phyloP scores from a whole-genome alignment of 2,113 vertebrate species.

The Oceanites oceanicus region DNA sequence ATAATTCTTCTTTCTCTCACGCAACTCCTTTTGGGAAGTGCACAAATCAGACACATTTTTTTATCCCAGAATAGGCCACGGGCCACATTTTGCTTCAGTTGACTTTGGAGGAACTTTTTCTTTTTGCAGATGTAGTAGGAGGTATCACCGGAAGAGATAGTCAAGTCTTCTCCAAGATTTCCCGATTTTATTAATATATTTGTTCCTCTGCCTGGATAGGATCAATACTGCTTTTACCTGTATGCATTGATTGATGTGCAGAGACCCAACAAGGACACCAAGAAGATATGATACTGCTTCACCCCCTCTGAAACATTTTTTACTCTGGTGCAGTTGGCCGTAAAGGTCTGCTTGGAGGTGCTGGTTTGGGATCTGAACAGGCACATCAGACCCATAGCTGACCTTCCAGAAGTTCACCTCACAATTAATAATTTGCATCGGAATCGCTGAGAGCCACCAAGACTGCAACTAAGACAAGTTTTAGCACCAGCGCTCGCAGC shows the following conservation, averaged over 20 bases:
- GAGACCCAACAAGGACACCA: background rate
- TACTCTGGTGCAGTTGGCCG: background rate
- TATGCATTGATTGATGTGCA: background rate
- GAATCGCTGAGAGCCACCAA: rapidly evolving
- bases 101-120: background rate
- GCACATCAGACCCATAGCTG: background rate
- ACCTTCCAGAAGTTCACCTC: background rate
- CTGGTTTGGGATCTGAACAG: background rate
- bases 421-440: background rate
- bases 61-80: background rate
- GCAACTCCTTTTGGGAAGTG: background rate
- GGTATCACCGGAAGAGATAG: background rate
- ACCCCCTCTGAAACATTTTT: background rate
- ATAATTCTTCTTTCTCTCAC: background rate
- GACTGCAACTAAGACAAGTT: background rate
- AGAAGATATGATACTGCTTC: background rate
- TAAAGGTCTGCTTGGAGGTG: background rate
- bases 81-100: background rate
- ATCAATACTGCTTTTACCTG: background rate
- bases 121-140: background rate
- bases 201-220: background rate
- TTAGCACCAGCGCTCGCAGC: background rate
- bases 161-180: background rate
- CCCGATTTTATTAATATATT: background rate
- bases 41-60: background rate